Percentiles rank a stretch among this genome's conserved stretches.
Evolutionary conservation across 2,797 vertebrate species (phyloP).

Genomic region (Semotilus atromaculatus): DNA sequence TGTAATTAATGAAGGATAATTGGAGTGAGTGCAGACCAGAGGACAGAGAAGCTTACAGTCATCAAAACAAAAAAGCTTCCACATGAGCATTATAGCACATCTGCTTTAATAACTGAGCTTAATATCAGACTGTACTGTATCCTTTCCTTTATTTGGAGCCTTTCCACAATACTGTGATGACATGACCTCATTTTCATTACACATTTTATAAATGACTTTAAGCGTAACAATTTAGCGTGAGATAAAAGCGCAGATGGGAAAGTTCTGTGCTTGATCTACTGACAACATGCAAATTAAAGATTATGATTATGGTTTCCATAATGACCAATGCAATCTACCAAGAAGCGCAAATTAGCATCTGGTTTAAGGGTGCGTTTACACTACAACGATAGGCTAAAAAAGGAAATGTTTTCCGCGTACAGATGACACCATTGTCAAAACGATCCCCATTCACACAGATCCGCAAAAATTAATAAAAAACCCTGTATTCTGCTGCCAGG

Average conservation of each 20-base stretch:
- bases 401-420: too few relatives aligned
- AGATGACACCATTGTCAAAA: too few relatives aligned
- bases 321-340: too few relatives aligned
- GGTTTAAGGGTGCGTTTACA: too few relatives aligned
- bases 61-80: not conserved
- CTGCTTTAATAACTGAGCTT: slow-evolving; percentile 21
- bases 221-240: too few relatives aligned
- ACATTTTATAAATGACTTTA: not conserved
- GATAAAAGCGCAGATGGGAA: not conserved
- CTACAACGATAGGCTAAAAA: too few relatives aligned
- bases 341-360: too few relatives aligned
- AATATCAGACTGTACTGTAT: slow-evolving; percentile 11
- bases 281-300: not conserved
- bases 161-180: not conserved
- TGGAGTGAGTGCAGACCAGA: slow-evolving; percentile 16
- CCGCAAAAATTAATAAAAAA: too few relatives aligned
- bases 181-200: not conserved
- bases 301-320: too few relatives aligned
- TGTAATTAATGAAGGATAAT: slow-evolving; percentile 43
- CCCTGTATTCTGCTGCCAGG: too few relatives aligned
- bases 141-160: not conserved
- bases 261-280: not conserved
- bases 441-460: too few relatives aligned
- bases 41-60: slow-evolving; percentile 13
- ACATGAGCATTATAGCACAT: not conserved